phyloP scores from a whole-genome alignment of 2,113 vertebrate genomes.

The Eudorcas thomsonii region DNA sequence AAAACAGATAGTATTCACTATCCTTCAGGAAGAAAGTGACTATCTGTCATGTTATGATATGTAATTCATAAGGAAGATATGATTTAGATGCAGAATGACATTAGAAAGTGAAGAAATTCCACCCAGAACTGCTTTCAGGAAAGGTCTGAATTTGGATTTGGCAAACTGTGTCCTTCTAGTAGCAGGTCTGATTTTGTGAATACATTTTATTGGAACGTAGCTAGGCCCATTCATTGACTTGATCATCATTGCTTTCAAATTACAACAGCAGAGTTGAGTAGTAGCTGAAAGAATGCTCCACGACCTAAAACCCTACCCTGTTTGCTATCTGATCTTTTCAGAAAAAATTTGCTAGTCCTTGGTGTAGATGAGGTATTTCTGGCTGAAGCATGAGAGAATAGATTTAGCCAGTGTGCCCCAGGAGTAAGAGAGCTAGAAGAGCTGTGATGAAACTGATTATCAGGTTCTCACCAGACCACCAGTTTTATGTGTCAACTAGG shows the following conservation, averaged over 20 bases:
- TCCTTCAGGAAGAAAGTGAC: not conserved
- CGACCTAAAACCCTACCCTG: not conserved
- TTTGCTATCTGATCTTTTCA: not conserved
- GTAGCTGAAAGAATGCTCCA: not conserved
- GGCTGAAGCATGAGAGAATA: not conserved
- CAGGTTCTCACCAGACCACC: not conserved
- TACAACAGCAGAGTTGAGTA: not conserved
- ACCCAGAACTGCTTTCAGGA: not conserved
- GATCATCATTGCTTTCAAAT: not conserved
- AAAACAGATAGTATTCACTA: not conserved
- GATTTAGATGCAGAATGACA: not conserved
- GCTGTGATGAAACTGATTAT: not conserved
- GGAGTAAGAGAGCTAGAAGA: not conserved
- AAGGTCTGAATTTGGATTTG: not conserved
- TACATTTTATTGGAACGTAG: not conserved
- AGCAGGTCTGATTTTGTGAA: not conserved
- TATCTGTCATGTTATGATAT: not conserved
- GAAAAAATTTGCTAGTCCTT: not conserved
- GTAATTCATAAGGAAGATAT: not conserved
- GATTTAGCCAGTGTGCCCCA: not conserved
- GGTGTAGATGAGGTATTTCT: not conserved
- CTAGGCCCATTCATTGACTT: not conserved
- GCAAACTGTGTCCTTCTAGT: not conserved
- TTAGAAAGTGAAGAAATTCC: not conserved
- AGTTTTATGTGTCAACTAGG: not conserved